phyloP scores from a whole-genome alignment of 1,140 invertebrate genomes.

The Gonatopus flavifemur region DNA sequence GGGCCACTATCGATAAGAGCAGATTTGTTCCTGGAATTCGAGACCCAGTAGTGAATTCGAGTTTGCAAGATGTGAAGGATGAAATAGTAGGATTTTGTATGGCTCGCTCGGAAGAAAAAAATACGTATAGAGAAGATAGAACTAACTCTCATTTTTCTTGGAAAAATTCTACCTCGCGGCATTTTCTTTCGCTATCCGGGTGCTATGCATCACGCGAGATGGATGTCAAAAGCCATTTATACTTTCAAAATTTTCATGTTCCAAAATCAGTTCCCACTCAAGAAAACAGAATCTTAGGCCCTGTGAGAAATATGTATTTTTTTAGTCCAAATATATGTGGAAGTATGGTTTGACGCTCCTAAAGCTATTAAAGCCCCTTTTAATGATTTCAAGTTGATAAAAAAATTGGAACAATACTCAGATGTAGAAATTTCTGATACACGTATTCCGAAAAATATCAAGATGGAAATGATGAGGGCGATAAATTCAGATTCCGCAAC shows the following conservation, averaged over 20 bases:
- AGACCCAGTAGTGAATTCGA: too few relatives aligned
- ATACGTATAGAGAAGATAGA: too few relatives aligned
- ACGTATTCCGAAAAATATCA: too few relatives aligned
- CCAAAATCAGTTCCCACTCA: constrained; percentile 31
- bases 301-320: constrained; percentile 35
- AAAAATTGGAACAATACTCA: constrained; percentile 1
- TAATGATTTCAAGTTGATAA: constrained; percentile 23
- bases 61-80: too few relatives aligned
- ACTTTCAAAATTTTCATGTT: too few relatives aligned
- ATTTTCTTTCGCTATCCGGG: constrained; percentile 23
- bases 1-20: too few relatives aligned
- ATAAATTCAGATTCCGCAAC: too few relatives aligned
- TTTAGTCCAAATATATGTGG: constrained; percentile 30
- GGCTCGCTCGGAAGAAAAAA: too few relatives aligned
- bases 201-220: constrained; percentile 37
- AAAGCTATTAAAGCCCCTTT: constrained; percentile 19
- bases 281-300: constrained; percentile 25
- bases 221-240: constrained; percentile 48
- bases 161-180: neutral
- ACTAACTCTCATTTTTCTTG: constrained; percentile 29
- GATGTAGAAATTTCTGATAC: too few relatives aligned
- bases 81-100: too few relatives aligned
- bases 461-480: too few relatives aligned
- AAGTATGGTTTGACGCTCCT: constrained; percentile 32
- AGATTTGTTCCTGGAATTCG: too few relatives aligned